phyloP scores from a whole-genome alignment of 2,113 vertebrate species.

The Elaphurus davidianus region DNA sequence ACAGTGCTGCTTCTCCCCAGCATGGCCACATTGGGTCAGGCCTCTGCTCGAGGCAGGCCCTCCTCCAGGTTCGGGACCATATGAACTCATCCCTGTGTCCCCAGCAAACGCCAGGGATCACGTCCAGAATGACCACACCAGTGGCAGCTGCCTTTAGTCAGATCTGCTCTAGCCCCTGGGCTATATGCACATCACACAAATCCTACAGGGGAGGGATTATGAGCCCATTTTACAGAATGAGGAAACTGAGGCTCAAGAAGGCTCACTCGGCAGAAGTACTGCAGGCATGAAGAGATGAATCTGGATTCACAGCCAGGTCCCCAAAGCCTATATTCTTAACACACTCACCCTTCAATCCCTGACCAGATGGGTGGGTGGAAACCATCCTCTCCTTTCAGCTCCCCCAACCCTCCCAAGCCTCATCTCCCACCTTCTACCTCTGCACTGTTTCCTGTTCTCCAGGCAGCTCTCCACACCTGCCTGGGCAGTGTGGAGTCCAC shows the following conservation, averaged over 20 bases:
- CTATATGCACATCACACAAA: background rate
- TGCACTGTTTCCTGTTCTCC: background rate
- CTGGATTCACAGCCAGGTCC: background rate
- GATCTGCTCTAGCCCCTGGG: background rate
- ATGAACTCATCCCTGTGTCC: no score
- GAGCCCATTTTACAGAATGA: background rate
- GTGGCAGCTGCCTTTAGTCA: background rate
- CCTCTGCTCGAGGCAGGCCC: background rate
- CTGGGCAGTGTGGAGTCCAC: fast-evolving
- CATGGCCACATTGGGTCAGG: background rate
- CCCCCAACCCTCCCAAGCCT: background rate
- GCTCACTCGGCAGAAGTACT: background rate
- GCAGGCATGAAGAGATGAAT: background rate
- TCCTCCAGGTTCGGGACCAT: background rate
- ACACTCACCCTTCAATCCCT: background rate
- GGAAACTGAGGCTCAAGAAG: background rate
- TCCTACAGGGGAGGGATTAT: background rate
- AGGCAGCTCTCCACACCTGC: background rate
- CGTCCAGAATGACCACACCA: background rate
- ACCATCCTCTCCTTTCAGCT: background rate
- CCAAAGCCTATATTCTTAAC: background rate
- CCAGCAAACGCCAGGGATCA: background rate
- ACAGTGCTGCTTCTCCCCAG: background rate
- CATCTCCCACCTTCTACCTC: background rate
- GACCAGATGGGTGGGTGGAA: background rate